Evolutionary conservation across 2,888 invertebrate species (phyloP).

Genomic region (Synanthedon andrenaeformis): DNA sequence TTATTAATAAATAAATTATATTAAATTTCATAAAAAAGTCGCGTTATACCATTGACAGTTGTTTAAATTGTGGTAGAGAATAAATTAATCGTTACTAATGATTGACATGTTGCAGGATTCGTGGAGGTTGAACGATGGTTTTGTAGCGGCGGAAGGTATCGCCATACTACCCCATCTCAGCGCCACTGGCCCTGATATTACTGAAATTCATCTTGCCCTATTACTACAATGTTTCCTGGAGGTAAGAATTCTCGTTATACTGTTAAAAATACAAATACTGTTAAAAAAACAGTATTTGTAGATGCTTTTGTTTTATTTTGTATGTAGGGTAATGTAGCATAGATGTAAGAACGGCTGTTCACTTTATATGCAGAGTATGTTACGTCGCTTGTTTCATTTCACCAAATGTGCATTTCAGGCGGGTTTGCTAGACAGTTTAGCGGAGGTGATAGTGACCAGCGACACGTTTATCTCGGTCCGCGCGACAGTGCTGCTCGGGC

Average conservation of each 20-base stretch:
- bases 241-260: conserved; percentile 28
- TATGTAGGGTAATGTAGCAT: too few relatives aligned
- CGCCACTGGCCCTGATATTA: conserved; percentile 87
- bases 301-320: too few relatives aligned
- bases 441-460: conserved; percentile 90
- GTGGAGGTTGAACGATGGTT: conserved; percentile 93
- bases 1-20: too few relatives aligned
- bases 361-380: too few relatives aligned
- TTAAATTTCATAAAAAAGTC: too few relatives aligned
- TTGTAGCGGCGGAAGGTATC: conserved; percentile 93
- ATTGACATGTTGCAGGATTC: conserved; percentile 65
- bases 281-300: too few relatives aligned
- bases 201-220: conserved; percentile 90
- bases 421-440: conserved; percentile 88
- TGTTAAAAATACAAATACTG: too few relatives aligned
- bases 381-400: too few relatives aligned
- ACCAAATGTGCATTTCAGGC: conserved; percentile 42
- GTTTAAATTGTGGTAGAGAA: too few relatives aligned
- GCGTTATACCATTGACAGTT: too few relatives aligned
- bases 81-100: too few relatives aligned
- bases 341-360: too few relatives aligned
- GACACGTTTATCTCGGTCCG: conserved; percentile 92
- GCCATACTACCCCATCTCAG: conserved; percentile 88
- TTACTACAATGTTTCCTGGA: conserved; percentile 90
- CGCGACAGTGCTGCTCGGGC: conserved; percentile 90